Base-by-base conservation (phyloP, 2,888 invertebrate species). In the Phalera bucephala region DNA sequence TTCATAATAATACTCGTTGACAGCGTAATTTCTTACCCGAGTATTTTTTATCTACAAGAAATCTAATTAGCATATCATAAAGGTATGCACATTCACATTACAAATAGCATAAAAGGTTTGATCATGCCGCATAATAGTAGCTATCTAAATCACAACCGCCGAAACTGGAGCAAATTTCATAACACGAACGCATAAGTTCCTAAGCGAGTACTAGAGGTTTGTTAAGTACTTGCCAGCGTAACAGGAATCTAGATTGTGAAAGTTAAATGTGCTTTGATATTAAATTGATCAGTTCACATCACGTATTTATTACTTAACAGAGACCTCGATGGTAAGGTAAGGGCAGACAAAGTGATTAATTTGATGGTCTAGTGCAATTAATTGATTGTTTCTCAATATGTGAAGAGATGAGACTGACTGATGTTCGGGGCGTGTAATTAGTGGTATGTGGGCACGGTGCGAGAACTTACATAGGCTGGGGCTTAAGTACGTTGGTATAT, bases 181-280 rank as follows among this genome's bases (percentile, higher is more conserved):
- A 65, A 67, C 51, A 28, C 22, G 23, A 31, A 44, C 29, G 17
- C 11, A 15, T 22, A 35, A 32, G 43, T 51, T 46, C 29, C 38
- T 30, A 23, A 10, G 20, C 37, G 41, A 28, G 20, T 40, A 36
- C 36, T 38, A 40, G 11, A 53, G 46, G 55, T 62, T 60, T 62
- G 56, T 52, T 41, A 43, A 49, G 36, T 43, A 50, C 40, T 47
- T 22, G 29, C 36, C 36, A 27, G 39, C 34, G 39, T 47, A 57
- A 52, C 56, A 63, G 58, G 66, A 64, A 62, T 64, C 55, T 50
- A 52, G 52, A 33, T 50, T 46, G 72, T 66, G 72, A 74, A 76
- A 75, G 74, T 72, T 64, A 45, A 61, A 46, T 47, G 25, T 42
- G 23, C 48, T 50, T 36, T 31, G 33, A 47, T 48, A 49, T 36